Base-by-base conservation (phyloP, 2,797 vertebrate species). In the Mergus octosetaceus region DNA sequence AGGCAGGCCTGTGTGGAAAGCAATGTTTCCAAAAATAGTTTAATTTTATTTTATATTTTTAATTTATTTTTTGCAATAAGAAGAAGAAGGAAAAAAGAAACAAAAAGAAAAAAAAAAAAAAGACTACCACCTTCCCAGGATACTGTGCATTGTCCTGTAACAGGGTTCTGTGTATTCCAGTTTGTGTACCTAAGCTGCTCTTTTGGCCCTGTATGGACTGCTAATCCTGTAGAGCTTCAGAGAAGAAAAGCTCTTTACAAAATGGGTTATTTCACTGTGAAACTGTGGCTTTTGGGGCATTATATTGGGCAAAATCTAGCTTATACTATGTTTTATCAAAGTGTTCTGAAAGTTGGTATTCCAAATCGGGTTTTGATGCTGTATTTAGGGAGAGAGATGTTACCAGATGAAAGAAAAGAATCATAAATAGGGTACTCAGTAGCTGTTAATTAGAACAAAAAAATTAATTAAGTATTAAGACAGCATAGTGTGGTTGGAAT, bases 371-470 rank as follows among this genome's bases (percentile, higher is more conserved):
- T 24, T 85, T 72, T 83, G 21, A 64, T 32, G 14, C 4, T 64
- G 60, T 43, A 78, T 28, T 21, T 3, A 7, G 47, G 38, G 51
- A 84, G 43, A 68, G 88, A 85, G 39, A 13, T 9, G 17, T 69
- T 32, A 62, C 20, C n/a, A 24, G 41, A 39, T 70, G 5, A 71
- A 65, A 84, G 32, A 77, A 65, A 81, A 66, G 24, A 75, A 47
- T 62, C 24, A 12, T 53, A 83, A 66, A 73, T 60, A 85, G 11
- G 60, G 13, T 87, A 56, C 38, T 90, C 74, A 15, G 21, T 64
- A 85, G 65, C n/a, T 82, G 77, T 95, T 96, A 96, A 95, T 95
- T 96, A 96, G 81, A 77, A 60, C 3, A 87, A 89, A 95, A 96
- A 41, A 79, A 90, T 93, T 96, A 97, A 95, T 95, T 95, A 96